A percentile compares a stretch with the other conserved stretches of the same genome.
Conservation (phyloP, 2,113 vertebrate species). For the Grammomys dolichurus region DNA sequence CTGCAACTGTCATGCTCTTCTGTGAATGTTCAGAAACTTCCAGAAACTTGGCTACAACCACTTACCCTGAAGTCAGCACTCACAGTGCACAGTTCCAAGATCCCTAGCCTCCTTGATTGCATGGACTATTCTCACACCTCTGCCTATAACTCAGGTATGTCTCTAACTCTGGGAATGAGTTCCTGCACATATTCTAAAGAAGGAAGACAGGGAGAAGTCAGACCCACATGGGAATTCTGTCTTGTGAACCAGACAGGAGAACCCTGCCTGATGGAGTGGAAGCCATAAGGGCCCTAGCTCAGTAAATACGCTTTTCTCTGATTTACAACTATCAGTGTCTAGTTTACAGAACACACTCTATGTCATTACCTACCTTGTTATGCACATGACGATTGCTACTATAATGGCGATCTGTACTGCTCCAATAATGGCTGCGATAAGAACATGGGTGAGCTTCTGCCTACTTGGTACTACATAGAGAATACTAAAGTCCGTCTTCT, state of each 20-base stretch:
- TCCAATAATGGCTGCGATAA: constrained; percentile 97
- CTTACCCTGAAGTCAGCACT: background rate
- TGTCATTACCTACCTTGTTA: constrained; percentile 91
- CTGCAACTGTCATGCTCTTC: background rate
- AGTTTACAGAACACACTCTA: background rate
- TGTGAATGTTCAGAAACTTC: background rate
- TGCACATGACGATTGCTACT: constrained; percentile 98
- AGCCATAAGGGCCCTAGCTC: background rate
- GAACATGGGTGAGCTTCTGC: constrained; percentile 97
- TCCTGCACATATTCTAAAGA: background rate
- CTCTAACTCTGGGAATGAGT: background rate
- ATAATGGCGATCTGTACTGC: constrained; percentile 98
- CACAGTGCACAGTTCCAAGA: background rate
- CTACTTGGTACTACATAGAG: constrained; percentile 98
- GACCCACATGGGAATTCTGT: background rate
- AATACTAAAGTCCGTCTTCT: constrained; percentile 97
- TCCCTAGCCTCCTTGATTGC: background rate
- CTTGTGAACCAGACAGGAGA: background rate
- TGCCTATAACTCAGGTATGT: background rate
- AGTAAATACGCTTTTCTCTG: background rate
- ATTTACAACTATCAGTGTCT: background rate
- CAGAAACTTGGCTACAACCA: background rate
- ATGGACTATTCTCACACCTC: background rate
- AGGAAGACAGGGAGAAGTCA: background rate
- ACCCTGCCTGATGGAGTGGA: background rate